A percentile compares a stretch with the other conserved stretches of the same genome.
These are phyloP conservation scores for Oncorhynchus gorbuscha DNA, from an alignment of 2,113 vertebrate genomes.

Conservation along the genomic window DNA sequence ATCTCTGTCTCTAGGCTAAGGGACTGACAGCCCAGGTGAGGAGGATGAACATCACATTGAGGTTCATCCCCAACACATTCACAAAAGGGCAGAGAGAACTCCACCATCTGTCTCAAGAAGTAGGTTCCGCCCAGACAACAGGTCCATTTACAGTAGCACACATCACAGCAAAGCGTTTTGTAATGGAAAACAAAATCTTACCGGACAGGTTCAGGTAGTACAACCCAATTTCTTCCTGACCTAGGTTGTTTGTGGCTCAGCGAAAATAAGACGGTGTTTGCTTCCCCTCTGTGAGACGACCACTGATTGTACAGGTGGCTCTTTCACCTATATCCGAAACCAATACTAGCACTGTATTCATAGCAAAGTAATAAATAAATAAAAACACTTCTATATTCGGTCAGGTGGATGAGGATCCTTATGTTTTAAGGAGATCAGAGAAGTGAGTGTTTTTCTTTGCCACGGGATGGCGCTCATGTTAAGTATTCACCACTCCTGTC, in stretches of 20 bases:
- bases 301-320: no score
- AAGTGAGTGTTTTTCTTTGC: conserved; percentile 9
- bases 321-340: no score
- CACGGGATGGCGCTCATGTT: conserved; percentile 77
- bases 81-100: conserved; percentile 89
- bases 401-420: neutral
- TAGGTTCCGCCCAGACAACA: conserved; percentile 60
- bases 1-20: conserved; percentile 68
- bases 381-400: neutral
- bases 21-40: conserved; percentile 77
- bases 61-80: conserved; percentile 84
- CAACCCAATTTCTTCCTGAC: no score
- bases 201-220: no score
- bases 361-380: neutral
- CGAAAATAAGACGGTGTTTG: no score
- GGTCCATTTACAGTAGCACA: no score
- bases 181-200: no score
- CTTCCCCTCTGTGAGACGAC: no score
- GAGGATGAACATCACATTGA: conserved; percentile 80
- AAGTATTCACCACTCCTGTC: conserved; percentile 35
- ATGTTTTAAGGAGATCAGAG: neutral
- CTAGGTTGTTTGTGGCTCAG: neutral
- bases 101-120: conserved; percentile 78
- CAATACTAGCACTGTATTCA: no score
- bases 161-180: no score